Evolutionary conservation across 2,113 vertebrate species (phyloP), one percentile per base, ranked within the genome.

Genomic region (Chloebia gouldiae): DNA sequence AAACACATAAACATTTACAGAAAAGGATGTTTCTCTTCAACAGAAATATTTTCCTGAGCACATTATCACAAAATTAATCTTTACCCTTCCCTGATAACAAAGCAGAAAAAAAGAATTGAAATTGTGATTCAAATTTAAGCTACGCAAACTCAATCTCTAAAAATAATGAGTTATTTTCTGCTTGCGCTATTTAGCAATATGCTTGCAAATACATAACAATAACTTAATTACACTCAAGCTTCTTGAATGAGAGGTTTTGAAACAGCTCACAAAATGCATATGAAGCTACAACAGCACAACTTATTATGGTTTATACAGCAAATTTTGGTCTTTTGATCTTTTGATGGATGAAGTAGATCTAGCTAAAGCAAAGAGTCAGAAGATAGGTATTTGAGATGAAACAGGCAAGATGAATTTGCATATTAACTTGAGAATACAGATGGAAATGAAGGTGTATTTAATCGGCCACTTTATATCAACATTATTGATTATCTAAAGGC

Each of bases 401-500:
- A 76, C 42, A 86, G 56, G 44, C 30, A 89, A 75, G 54, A 39
- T 60, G 59, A 96, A 97, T 97, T 95, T 91, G 92, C 84, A 85
- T 95, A 90, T 93, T 69, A 77, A 10, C 83, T 95, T 93, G 95
- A 94, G 92, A 95, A 56, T 94, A 71, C 61, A 86, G 81, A 87
- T 88, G 56, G 70, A 95, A 96, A 95, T 95, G 39, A 96, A 96
- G 50, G 72, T 83, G 61, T 95, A 86, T 89, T 91, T 96, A 96
- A 97, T 97, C 91, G 97, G 93, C 60, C 83, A 95, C 42, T 95
- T 96, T 93, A 80, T 60, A 90, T 96, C 97, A 97, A 69, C 96
- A 96, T 97, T 98, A 97, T 97, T 96, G 94, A 98, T 97, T 97
- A 93, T 86, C 57, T 91, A 61, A 89, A 95, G 54, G 76, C 68